These are phyloP conservation scores for Alcedo quadribrachys DNA, from an alignment of 2,797 vertebrate genomes.

Conservation along the genomic window DNA sequence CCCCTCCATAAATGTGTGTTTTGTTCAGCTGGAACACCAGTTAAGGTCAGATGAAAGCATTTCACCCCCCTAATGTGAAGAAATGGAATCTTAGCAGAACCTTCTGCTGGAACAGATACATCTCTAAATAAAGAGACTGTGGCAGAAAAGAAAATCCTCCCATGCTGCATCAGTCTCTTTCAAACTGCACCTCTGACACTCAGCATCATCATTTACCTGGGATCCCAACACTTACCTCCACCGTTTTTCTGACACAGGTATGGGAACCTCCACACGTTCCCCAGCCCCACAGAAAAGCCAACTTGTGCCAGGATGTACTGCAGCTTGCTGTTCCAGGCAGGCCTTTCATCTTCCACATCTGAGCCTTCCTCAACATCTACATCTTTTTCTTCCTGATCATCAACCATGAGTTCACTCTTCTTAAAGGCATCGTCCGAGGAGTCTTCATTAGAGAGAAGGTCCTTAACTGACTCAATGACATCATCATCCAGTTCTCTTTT, in stretches of 20 bases:
- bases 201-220: not conserved
- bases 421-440: slow-evolving; percentile 92
- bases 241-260: slow-evolving; percentile 99
- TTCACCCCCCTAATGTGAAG: not conserved
- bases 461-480: slow-evolving; percentile 94
- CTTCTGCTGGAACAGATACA: not conserved
- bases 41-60: not conserved
- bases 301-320: slow-evolving; percentile 98
- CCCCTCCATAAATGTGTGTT: not conserved
- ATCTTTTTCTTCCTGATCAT: slow-evolving; percentile 83
- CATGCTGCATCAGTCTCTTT: not conserved
- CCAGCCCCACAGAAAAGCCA: slow-evolving; percentile 97
- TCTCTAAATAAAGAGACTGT: not conserved
- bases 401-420: slow-evolving; percentile 90
- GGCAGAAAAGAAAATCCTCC: not conserved
- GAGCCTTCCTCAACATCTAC: slow-evolving; percentile 80
- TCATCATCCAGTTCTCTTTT: slow-evolving; percentile 97
- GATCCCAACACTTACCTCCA: slow-evolving; percentile 86
- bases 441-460: slow-evolving; percentile 97
- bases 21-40: not conserved
- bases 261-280: slow-evolving; percentile 98
- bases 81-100: not conserved
- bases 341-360: slow-evolving; percentile 88
- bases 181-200: not conserved
- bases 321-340: slow-evolving; percentile 96